phyloP scores from a whole-genome alignment of 2,113 vertebrate genomes.

The Lamprotornis superbus region DNA sequence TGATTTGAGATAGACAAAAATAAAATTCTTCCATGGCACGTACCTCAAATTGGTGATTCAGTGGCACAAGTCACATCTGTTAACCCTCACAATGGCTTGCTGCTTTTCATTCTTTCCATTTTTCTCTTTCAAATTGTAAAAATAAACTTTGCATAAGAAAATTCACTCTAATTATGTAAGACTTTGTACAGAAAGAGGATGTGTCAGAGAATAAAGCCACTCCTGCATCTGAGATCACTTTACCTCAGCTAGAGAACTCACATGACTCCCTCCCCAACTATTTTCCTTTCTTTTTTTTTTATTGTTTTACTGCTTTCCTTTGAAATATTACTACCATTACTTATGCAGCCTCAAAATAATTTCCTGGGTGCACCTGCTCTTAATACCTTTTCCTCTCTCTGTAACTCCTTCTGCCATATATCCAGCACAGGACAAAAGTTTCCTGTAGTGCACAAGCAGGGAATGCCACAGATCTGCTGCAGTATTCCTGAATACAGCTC shows the following conservation, averaged over 20 bases:
- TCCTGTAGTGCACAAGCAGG: not conserved
- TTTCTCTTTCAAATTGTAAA: not conserved
- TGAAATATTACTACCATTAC: not conserved
- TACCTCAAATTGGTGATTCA: not conserved
- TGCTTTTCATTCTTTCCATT: not conserved
- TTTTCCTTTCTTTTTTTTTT: not conserved
- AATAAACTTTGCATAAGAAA: not conserved
- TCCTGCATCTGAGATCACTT: not conserved
- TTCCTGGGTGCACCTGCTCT: not conserved
- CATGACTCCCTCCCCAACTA: rapidly evolving
- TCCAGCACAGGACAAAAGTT: not conserved
- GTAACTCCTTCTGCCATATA: not conserved
- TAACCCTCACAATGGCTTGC: not conserved
- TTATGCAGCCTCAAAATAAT: not conserved
- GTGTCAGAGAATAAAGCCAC: not conserved
- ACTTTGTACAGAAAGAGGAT: not conserved
- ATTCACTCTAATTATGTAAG: not conserved
- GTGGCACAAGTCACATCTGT: not conserved
- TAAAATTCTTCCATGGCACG: not conserved
- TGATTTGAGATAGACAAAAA: not conserved
- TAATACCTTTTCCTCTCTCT: not conserved
- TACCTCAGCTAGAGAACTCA: not conserved
- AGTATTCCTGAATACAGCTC: not conserved
- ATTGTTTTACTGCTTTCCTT: not conserved
- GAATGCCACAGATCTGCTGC: not conserved